Conservation (phyloP, 2,113 vertebrate genomes). For the Sakesphorus luctuosus region DNA sequence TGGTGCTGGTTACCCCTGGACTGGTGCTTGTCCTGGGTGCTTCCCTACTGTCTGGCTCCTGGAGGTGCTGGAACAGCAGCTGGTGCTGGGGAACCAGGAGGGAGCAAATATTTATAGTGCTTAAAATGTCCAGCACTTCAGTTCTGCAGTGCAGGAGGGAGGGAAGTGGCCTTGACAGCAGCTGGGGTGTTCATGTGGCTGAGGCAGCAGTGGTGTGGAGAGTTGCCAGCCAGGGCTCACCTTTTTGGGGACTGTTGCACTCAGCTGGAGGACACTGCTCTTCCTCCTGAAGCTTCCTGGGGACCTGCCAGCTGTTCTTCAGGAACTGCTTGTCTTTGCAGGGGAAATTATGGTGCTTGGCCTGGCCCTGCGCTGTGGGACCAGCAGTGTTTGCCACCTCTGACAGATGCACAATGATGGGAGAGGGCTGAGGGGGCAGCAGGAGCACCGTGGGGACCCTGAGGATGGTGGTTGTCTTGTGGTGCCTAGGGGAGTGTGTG, state of each 20-base stretch:
- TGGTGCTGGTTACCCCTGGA: not conserved
- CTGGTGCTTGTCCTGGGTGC: not conserved
- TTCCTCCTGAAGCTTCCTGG: accelerated
- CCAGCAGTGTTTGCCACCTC: not conserved
- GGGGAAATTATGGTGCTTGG: not conserved
- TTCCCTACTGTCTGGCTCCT: not conserved
- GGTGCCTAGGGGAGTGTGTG: not conserved
- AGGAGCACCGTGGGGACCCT: not conserved
- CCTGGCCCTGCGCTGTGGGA: accelerated
- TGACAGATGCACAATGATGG: accelerated
- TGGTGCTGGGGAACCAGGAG: not conserved
- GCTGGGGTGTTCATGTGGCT: not conserved
- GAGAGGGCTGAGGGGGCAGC: not conserved
- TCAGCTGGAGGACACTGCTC: not conserved
- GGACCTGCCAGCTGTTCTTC: not conserved
- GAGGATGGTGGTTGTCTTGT: not conserved
- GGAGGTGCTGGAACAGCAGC: not conserved
- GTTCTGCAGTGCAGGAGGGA: not conserved
- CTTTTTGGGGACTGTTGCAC: not conserved
- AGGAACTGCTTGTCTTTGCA: not conserved
- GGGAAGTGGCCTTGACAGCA: not conserved
- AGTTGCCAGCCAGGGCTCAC: not conserved
- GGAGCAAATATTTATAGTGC: not conserved
- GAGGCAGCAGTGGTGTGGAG: accelerated
- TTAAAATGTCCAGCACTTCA: not conserved